These are phyloP conservation scores for Tenthredo livida DNA, from an alignment of 2,888 invertebrate species.

Conservation along the genomic window DNA sequence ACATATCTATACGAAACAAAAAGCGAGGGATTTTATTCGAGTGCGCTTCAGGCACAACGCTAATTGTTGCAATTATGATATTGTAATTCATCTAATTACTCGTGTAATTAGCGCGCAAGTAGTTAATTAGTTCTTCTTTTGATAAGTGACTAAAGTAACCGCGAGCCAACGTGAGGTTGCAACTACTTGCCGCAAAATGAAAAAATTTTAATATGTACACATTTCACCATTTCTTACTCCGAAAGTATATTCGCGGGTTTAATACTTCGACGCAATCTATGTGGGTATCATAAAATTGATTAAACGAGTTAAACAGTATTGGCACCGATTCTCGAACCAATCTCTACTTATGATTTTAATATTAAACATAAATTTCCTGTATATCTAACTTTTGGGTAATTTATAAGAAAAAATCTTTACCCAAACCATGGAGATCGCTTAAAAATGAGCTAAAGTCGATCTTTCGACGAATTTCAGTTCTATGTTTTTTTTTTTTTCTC, in stretches of 20 bases:
- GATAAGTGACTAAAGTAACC: slow-evolving; percentile 51
- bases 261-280: background rate
- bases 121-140: slow-evolving; percentile 65
- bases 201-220: background rate
- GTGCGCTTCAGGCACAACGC: slow-evolving; percentile 65
- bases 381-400: background rate
- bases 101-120: slow-evolving; percentile 69
- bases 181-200: background rate
- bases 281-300: background rate
- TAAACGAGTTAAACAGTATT: background rate
- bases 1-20: slow-evolving; percentile 18
- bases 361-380: background rate
- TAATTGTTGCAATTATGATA: slow-evolving; percentile 72
- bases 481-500: background rate
- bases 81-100: slow-evolving; percentile 71
- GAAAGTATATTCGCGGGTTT: background rate
- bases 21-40: slow-evolving; percentile 47
- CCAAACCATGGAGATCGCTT: background rate
- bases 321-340: background rate
- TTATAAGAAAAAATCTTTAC: too few relatives aligned
- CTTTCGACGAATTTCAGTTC: too few relatives aligned
- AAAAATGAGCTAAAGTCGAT: too few relatives aligned
- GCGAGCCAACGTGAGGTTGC: background rate
- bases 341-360: background rate
- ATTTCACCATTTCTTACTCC: background rate